Conservation (phyloP, 30 jellyfish, hydroid and myxozoan species). For the Rhopilema esculentum region DNA sequence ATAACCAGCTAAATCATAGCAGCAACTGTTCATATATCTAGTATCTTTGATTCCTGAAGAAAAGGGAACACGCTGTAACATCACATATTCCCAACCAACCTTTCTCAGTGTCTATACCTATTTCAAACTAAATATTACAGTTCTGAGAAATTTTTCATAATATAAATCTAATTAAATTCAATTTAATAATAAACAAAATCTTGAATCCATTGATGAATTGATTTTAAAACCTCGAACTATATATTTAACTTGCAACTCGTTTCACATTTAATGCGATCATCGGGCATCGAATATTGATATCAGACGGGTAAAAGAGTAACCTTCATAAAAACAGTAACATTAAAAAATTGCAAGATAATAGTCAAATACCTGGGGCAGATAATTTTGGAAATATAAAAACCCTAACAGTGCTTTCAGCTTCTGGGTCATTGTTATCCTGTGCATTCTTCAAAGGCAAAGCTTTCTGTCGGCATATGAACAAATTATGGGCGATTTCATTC, state of each 20-base stretch:
- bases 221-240: no score
- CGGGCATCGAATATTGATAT: no score
- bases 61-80: constrained; percentile 5
- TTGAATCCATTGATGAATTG: no score
- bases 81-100: no score
- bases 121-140: no score
- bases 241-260: no score
- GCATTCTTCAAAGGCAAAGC: neutral
- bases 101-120: no score
- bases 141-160: no score
- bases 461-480: constrained; percentile 72
- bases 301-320: neutral
- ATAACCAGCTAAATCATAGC: constrained; percentile 95
- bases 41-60: constrained; percentile 85
- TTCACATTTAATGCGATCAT: no score
- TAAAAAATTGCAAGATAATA: neutral
- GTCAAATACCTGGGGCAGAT: constrained; percentile 73
- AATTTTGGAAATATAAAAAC: constrained; percentile 90
- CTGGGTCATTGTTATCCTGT: neutral
- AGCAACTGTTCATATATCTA: constrained; percentile 85
- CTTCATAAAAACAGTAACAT: neutral
- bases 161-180: no score
- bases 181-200: no score
- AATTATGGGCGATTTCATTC: constrained; percentile 82
- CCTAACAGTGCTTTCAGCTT: constrained; percentile 11